phyloP scores from a whole-genome alignment of 2,888 invertebrate genomes.

The Eutolmus rufibarbis region DNA sequence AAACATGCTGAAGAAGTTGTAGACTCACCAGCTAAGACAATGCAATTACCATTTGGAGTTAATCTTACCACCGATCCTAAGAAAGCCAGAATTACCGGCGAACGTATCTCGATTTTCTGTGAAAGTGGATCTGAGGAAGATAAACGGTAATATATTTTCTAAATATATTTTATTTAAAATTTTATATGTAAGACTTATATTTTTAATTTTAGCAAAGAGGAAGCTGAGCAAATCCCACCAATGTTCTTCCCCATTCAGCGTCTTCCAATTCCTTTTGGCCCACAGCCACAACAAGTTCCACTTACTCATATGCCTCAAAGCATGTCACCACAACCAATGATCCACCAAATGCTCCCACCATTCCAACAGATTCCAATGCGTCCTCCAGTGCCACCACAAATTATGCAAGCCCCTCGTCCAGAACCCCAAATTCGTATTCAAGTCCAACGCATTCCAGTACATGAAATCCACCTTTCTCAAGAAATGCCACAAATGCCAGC shows the following conservation, averaged over 20 bases:
- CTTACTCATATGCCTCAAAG: slow-evolving; percentile 65
- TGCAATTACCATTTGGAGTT: slow-evolving; percentile 71
- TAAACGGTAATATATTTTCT: slow-evolving; percentile 37
- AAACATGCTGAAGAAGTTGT: slow-evolving; percentile 83
- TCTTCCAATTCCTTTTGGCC: slow-evolving; percentile 64
- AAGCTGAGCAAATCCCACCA: slow-evolving; percentile 60
- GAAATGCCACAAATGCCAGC: slow-evolving; percentile 57
- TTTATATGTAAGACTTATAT: background rate
- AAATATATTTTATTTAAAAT: background rate
- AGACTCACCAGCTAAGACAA: slow-evolving; percentile 74
- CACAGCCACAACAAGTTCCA: slow-evolving; percentile 66
- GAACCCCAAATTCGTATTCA: slow-evolving; percentile 63
- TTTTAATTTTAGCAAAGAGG: slow-evolving; percentile 53
- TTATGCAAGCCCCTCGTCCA: slow-evolving; percentile 64
- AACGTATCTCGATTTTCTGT: slow-evolving; percentile 87
- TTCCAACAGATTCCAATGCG: slow-evolving; percentile 46
- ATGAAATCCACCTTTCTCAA: slow-evolving; percentile 60
- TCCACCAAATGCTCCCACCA: slow-evolving; percentile 50
- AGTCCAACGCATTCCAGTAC: slow-evolving; percentile 64
- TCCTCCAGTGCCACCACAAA: slow-evolving; percentile 53
- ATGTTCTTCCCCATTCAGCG: slow-evolving; percentile 62
- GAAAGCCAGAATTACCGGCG: slow-evolving; percentile 78
- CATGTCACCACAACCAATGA: slow-evolving; percentile 56
- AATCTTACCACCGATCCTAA: slow-evolving; percentile 76
- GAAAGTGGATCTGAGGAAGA: slow-evolving; percentile 71